Evolutionary conservation across 2,113 vertebrate species (phyloP).

Genomic region (Carassius carassius): DNA sequence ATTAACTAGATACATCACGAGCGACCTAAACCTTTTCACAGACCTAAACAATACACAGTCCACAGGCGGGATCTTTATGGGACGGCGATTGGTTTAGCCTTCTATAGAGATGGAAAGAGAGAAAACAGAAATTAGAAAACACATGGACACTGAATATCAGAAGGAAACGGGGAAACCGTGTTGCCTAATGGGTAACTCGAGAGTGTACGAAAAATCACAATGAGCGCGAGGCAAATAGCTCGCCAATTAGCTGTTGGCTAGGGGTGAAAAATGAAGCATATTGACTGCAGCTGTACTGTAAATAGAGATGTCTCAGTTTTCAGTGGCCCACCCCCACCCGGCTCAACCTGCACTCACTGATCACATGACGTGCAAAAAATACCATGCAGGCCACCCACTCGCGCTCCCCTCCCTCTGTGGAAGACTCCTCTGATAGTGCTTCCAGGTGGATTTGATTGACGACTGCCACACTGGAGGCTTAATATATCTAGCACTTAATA

Average conservation of each 20-base stretch:
- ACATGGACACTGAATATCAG: slow-evolving; percentile 44
- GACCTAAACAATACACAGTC: slow-evolving; percentile 60
- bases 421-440: slow-evolving; percentile 21
- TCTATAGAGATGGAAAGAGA: slow-evolving; percentile 43
- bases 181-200: slow-evolving; percentile 5
- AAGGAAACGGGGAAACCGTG: slow-evolving; percentile 7
- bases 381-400: slow-evolving; percentile 22
- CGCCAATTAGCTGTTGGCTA: slow-evolving; percentile 16
- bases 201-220: slow-evolving; percentile 25
- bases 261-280: slow-evolving; percentile 47
- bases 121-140: slow-evolving; percentile 3
- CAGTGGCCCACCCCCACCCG: slow-evolving; percentile 22
- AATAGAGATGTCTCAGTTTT: slow-evolving; percentile 68
- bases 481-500: slow-evolving; percentile 49
- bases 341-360: slow-evolving; percentile 45
- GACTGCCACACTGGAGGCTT: slow-evolving; percentile 21
- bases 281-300: slow-evolving; percentile 62
- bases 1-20: slow-evolving; percentile 58
- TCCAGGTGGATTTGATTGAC: slow-evolving; percentile 50
- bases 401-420: slow-evolving; percentile 3
- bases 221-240: background rate
- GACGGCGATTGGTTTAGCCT: slow-evolving; percentile 52
- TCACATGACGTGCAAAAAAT: slow-evolving; percentile 50
- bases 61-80: slow-evolving; percentile 69
- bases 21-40: no score